Evolutionary conservation across 2,888 invertebrate species (phyloP).

Genomic region (Lasioglossum malachurum): DNA sequence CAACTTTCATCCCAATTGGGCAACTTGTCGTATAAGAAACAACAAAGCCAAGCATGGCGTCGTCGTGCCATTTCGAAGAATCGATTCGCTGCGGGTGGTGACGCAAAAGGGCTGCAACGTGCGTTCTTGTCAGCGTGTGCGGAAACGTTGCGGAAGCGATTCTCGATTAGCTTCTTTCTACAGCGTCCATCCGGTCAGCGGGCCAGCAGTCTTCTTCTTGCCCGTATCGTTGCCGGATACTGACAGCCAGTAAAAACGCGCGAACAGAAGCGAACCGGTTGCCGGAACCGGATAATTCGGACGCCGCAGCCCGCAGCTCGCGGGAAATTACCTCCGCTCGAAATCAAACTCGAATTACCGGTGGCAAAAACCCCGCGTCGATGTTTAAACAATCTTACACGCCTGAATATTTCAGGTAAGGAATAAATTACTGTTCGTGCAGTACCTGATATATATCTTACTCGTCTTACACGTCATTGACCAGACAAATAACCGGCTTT

Average conservation of each 20-base stretch:
- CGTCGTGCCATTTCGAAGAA: constrained; percentile 37
- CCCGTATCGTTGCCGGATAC: neutral
- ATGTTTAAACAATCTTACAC: neutral
- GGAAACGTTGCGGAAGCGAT: constrained; percentile 10
- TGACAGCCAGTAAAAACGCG: constrained; percentile 25
- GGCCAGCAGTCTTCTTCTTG: neutral
- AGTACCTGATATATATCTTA: no score
- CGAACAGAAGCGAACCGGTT: neutral
- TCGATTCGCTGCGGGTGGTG: constrained; percentile 32
- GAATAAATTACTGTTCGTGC: neutral
- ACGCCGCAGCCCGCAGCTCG: neutral
- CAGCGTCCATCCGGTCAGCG: constrained; percentile 12
- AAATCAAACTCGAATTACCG: neutral
- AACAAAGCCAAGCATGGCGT: neutral
- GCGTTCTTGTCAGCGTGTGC: neutral
- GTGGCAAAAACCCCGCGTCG: neutral
- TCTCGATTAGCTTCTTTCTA: constrained; percentile 48
- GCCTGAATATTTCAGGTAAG: neutral
- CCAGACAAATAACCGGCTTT: no score
- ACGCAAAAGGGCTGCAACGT: constrained; percentile 20
- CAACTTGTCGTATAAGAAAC: neutral
- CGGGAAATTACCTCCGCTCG: constrained; percentile 20
- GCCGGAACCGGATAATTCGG: constrained; percentile 4
- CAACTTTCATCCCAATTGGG: neutral
- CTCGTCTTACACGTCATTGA: no score